Evolutionary conservation across 2,113 vertebrate species (phyloP).

Genomic region (Tupaia tana): DNA sequence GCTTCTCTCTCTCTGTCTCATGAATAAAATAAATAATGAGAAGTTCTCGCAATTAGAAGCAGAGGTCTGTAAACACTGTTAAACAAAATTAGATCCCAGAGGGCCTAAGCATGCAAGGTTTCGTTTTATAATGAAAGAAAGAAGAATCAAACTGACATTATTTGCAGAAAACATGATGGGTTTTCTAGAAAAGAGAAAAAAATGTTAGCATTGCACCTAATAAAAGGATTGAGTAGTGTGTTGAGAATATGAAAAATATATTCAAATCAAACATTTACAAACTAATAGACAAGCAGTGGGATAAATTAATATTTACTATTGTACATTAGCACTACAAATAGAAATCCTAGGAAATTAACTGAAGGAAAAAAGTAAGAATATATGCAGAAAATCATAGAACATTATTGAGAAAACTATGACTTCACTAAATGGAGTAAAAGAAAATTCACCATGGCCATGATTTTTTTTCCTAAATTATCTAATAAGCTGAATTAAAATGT

Average conservation of each 20-base stretch:
- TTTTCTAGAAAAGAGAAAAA: background rate
- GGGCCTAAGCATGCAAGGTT: background rate
- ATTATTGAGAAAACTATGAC: background rate
- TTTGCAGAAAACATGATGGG: background rate
- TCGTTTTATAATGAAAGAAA: background rate
- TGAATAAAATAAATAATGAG: too few relatives aligned
- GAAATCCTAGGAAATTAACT: background rate
- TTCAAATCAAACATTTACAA: background rate
- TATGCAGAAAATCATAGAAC: background rate
- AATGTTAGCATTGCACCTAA: background rate
- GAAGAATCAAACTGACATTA: background rate
- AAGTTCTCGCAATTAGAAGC: background rate
- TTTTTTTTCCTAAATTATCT: conserved; percentile 6
- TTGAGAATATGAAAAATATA: background rate
- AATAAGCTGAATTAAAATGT: background rate
- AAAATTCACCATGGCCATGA: background rate
- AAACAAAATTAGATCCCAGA: background rate
- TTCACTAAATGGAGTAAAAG: background rate
- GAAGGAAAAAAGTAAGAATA: background rate
- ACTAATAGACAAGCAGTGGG: background rate
- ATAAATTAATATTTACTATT: background rate
- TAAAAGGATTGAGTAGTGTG: background rate
- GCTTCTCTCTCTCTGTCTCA: too few relatives aligned
- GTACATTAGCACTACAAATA: background rate
- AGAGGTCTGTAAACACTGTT: background rate